phyloP scores from a whole-genome alignment of 2,113 vertebrate species.

The zebrafish (Danio rerio) region DNA sequence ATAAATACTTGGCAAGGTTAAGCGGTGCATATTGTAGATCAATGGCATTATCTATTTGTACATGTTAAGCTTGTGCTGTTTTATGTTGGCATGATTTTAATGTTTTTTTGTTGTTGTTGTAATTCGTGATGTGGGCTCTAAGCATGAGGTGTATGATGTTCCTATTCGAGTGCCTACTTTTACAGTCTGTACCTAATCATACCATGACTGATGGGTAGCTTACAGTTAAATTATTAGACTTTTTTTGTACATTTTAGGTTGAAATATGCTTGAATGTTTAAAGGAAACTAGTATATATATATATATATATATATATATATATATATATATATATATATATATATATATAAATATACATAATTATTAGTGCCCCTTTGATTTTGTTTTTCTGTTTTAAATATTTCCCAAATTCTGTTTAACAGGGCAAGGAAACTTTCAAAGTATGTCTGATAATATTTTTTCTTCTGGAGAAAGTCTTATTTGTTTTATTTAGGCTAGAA shows the following conservation, averaged over 20 bases:
- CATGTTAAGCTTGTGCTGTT: slow-evolving; percentile 15
- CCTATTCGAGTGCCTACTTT: not conserved
- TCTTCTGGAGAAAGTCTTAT: too few relatives aligned
- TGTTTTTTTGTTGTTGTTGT: not conserved
- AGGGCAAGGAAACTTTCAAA: too few relatives aligned
- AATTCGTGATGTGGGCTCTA: not conserved
- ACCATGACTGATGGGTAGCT: not conserved
- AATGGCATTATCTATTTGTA: not conserved
- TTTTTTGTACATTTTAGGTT: too few relatives aligned
- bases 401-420: too few relatives aligned
- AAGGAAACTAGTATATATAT: not conserved
- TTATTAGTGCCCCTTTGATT: too few relatives aligned
- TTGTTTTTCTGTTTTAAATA: too few relatives aligned
- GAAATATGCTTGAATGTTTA: not conserved
- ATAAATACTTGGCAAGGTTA: not conserved
- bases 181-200: not conserved
- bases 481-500: too few relatives aligned
- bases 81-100: not conserved
- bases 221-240: too few relatives aligned
- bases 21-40: not conserved
- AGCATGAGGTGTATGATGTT: not conserved
- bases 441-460: too few relatives aligned
- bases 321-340: too few relatives aligned
- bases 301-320: too few relatives aligned
- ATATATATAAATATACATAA: too few relatives aligned